Percentiles rank a stretch among this genome's conserved stretches.
phyloP scores from a whole-genome alignment of 2,888 invertebrate species.

The Himalopsyche japonica region DNA sequence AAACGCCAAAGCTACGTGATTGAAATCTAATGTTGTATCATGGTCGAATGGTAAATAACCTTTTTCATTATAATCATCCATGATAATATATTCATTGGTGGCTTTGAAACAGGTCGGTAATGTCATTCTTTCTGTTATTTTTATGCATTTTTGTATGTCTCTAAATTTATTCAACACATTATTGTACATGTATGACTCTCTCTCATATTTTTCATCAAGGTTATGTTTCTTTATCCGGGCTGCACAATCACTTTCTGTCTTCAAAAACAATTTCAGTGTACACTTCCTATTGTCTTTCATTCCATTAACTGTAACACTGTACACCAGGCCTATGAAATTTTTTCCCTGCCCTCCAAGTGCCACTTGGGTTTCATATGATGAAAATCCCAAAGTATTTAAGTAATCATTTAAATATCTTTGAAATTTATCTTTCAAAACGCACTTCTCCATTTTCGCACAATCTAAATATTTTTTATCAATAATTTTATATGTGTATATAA shows the following conservation, averaged over 20 bases:
- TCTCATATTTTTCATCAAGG: conserved; percentile 17
- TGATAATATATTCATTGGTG: conserved; percentile 20
- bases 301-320: conserved; percentile 25
- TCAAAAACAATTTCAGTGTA: conserved; percentile 17
- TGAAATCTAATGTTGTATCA: conserved; percentile 42
- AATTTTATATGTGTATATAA: too few relatives aligned
- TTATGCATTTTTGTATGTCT: conserved; percentile 17
- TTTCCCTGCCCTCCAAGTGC: neutral
- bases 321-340: conserved; percentile 22
- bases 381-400: neutral
- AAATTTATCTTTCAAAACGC: neutral
- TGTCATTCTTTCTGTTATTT: conserved; percentile 4
- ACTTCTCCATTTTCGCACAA: neutral
- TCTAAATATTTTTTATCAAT: too few relatives aligned
- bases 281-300: conserved; percentile 13
- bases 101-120: conserved; percentile 20
- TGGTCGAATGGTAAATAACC: conserved; percentile 26
- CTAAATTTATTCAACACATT: conserved; percentile 26
- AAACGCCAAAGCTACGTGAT: conserved; percentile 43
- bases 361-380: neutral
- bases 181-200: conserved; percentile 31
- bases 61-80: conserved; percentile 43
- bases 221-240: neutral
- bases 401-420: neutral
- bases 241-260: conserved; percentile 23